phyloP scores from a whole-genome alignment of 2,113 vertebrate genomes.

The Gymnobelideus leadbeateri region DNA sequence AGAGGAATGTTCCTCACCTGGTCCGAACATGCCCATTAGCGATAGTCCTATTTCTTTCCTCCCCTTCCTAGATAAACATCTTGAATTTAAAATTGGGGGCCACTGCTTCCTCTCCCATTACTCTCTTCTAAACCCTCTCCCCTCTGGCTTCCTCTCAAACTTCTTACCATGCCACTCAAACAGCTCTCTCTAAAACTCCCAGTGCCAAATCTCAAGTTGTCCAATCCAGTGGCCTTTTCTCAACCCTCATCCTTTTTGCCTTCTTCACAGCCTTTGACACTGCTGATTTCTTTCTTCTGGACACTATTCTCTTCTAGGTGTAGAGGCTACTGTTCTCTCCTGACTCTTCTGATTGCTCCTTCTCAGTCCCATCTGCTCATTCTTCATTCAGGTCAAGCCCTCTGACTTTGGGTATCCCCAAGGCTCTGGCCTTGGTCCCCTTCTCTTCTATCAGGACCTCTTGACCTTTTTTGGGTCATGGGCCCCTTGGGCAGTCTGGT shows the following conservation, averaged over 20 bases:
- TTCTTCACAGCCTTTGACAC: too few species aligned
- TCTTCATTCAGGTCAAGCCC: not conserved
- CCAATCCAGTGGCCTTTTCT: too few species aligned
- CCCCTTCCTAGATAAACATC: not conserved
- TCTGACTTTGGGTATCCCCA: not conserved
- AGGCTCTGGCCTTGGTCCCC: not conserved
- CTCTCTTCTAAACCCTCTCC: too few species aligned
- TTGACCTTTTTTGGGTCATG: not conserved
- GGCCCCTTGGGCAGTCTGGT: not conserved
- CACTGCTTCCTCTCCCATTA: not conserved
- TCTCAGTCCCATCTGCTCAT: not conserved
- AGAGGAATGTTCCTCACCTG: not conserved
- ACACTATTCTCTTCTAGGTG: not conserved
- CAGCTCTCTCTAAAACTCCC: not conserved
- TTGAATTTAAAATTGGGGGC: not conserved
- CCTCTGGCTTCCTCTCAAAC: too few species aligned
- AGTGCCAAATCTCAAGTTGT: not conserved
- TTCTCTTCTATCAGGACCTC: not conserved
- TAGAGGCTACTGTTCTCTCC: not conserved
- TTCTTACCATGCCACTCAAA: not conserved
- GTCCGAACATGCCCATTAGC: not conserved
- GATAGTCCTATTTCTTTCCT: not conserved
- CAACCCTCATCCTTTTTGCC: too few species aligned
- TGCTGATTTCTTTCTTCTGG: not conserved
- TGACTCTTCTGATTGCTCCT: not conserved